phyloP scores from a whole-genome alignment of 2,113 vertebrate genomes.

The Muntiacus reevesi region DNA sequence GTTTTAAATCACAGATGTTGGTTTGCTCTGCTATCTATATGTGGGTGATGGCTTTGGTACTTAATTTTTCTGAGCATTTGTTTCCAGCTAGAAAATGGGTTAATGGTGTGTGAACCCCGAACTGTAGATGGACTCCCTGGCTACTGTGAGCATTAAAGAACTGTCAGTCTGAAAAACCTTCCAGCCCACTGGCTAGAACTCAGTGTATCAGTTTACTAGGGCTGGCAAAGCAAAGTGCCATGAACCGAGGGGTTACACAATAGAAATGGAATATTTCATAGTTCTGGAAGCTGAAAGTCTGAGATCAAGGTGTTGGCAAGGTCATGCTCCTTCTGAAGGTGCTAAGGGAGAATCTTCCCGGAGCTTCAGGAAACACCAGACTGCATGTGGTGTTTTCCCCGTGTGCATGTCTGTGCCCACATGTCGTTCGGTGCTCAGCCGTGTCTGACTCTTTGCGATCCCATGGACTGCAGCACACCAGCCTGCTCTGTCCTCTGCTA shows the following conservation, averaged over 20 bases:
- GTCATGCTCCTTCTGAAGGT: neutral
- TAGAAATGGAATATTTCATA: neutral
- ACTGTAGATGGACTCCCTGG: neutral
- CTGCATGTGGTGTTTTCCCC: accelerated
- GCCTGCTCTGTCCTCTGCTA: neutral
- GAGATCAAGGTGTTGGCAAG: neutral
- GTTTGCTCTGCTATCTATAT: neutral
- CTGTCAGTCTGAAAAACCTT: neutral
- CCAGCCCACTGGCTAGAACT: neutral
- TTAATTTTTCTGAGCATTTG: neutral
- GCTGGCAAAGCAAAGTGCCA: neutral
- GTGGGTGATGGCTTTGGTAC: neutral
- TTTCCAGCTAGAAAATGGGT: neutral
- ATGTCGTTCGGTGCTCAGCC: neutral
- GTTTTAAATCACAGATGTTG: neutral
- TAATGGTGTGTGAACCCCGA: neutral
- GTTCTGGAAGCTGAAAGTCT: neutral
- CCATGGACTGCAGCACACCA: neutral
- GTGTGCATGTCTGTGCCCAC: too few species aligned
- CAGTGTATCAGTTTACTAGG: neutral
- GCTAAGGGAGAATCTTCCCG: neutral
- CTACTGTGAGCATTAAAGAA: neutral
- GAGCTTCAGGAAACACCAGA: neutral
- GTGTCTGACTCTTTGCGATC: neutral
- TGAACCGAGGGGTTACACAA: accelerated